Percentiles rank a stretch among this genome's conserved stretches.
phyloP scores from a whole-genome alignment of 2,113 vertebrate genomes.

The Hydrolagus affinis region DNA sequence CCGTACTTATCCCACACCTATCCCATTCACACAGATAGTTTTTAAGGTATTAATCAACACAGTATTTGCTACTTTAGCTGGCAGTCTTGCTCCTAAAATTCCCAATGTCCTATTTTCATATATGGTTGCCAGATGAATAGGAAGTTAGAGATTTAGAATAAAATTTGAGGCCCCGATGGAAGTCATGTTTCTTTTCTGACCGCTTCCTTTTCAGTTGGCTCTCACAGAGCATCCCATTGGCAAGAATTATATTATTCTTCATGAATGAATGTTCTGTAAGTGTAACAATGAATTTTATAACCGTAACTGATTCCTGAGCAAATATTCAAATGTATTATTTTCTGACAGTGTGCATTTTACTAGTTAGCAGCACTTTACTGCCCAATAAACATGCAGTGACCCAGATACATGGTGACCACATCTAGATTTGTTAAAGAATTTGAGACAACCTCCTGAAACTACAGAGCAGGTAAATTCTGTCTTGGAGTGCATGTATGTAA shows the following conservation, averaged over 20 bases:
- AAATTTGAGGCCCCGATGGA: not conserved
- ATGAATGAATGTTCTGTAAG: not conserved
- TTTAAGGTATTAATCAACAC: not conserved
- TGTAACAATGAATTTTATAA: not conserved
- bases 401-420: too few relatives aligned
- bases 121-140: not conserved
- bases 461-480: too few relatives aligned
- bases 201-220: not conserved
- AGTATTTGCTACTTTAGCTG: not conserved
- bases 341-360: too few relatives aligned
- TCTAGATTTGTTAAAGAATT: too few relatives aligned
- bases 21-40: not conserved
- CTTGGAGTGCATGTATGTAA: too few relatives aligned
- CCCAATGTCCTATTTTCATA: not conserved
- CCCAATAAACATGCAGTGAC: too few relatives aligned
- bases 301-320: not conserved
- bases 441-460: too few relatives aligned
- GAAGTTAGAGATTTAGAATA: not conserved
- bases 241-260: not conserved
- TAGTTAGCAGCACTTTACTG: too few relatives aligned
- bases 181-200: not conserved
- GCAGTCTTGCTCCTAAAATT: not conserved
- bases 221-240: not conserved
- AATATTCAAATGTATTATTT: too few relatives aligned
- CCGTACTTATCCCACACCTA: not conserved